Evolutionary conservation across 2,888 invertebrate genomes (phyloP), one percentile per base, ranked within the genome.

Genomic region (Eristalis tenax): DNA sequence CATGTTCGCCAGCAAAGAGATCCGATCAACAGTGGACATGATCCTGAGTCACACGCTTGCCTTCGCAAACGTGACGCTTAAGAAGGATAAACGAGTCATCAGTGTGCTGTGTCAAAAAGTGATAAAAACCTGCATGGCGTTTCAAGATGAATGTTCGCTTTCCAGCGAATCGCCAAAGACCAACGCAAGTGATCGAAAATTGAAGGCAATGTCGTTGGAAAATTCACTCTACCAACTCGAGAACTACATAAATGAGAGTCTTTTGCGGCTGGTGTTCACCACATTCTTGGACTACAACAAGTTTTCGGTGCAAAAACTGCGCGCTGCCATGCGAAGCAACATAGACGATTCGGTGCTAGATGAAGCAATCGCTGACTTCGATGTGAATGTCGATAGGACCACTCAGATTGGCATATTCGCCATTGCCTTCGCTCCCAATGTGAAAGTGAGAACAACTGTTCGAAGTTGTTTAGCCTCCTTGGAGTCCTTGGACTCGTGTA

Each of bases 371-470:
- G 92, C 92, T 1, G 92, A 92, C 82, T 93, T 93, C 79, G 93
- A 93, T 90, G 91, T 92, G 0, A 92, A 93, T 77, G 88, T 92
- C 3, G 93, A 93, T 89, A 90, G 93, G 3, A 90, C 91, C 15
- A 91, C 91, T 1, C 93, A 93, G 88, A 92, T 93, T 70, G 93
- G 93, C 0, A 89, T 92, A 22, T 93, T 93, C 90, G 92, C 92
- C 0, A 91, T 92, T 69, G 90, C 91, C 0, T 92, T 92, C 83
- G 90, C 92, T 0, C 90, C 91, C 0, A 91, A 90, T 81, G 69
- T 90, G 0, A 91, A 91, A 92, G 91, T 90, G 4, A 91, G 91
- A 89, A 93, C 92, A 3, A 88, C 85, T 2, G 89, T 93, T 0
- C 91, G 91, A 15, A 93, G 92, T 70, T 91, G 91, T 69, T 87